Evolutionary conservation across 2,797 vertebrate genomes (phyloP).

Genomic region (Darevskia mixta): DNA sequence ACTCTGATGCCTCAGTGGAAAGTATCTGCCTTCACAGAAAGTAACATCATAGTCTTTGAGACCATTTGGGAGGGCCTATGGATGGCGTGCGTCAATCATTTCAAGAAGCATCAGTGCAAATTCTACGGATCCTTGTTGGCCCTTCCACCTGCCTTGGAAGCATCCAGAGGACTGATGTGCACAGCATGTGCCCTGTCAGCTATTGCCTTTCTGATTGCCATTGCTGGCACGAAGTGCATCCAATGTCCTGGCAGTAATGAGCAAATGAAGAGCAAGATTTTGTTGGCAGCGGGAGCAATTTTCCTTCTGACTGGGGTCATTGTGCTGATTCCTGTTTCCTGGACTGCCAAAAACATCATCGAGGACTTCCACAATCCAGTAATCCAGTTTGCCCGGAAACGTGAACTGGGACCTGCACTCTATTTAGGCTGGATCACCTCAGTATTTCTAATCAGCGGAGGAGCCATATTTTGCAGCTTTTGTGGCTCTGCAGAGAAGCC

Average conservation of each 20-base stretch:
- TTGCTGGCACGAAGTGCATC: slow-evolving; percentile 85
- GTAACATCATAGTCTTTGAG: slow-evolving; percentile 94
- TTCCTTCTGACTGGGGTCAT: slow-evolving; percentile 85
- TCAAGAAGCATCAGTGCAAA: slow-evolving; percentile 83
- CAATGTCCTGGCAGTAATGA: slow-evolving; percentile 76
- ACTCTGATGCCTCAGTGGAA: slow-evolving; percentile 95
- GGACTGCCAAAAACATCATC: slow-evolving; percentile 88
- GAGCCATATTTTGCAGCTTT: slow-evolving; percentile 74
- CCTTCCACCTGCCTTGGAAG: slow-evolving; percentile 81
- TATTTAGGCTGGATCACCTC: slow-evolving; percentile 91
- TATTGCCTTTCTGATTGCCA: slow-evolving; percentile 82
- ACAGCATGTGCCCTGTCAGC: slow-evolving; percentile 74
- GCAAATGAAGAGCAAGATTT: slow-evolving; percentile 74
- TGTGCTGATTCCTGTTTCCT: slow-evolving; percentile 89
- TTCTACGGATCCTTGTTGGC: slow-evolving; percentile 81
- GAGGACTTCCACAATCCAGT: slow-evolving; percentile 89
- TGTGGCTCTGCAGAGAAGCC: slow-evolving; percentile 66
- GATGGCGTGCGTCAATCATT: slow-evolving; percentile 92
- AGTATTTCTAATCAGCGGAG: slow-evolving; percentile 81
- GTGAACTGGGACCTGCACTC: slow-evolving; percentile 93
- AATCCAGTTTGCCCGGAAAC: slow-evolving; percentile 83
- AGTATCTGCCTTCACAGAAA: slow-evolving; percentile 90
- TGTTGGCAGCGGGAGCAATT: slow-evolving; percentile 82
- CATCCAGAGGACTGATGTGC: slow-evolving; percentile 90
- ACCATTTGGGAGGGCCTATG: slow-evolving; percentile 93